Conservation (phyloP, 2,113 vertebrate species). For the Oncorhynchus tshawytscha region DNA sequence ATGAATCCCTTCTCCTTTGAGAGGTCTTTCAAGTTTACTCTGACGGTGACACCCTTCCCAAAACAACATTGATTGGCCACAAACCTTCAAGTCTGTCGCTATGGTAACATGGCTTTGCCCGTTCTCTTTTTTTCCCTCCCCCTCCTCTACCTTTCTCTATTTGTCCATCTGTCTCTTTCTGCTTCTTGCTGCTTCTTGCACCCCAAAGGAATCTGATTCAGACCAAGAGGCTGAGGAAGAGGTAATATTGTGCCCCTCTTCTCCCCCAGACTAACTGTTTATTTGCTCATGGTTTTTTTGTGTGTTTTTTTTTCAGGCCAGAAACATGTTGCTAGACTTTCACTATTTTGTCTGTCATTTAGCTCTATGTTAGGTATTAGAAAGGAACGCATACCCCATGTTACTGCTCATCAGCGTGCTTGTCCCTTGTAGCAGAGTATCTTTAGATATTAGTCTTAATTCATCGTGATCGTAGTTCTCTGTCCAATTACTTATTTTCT, state of each 20-base stretch:
- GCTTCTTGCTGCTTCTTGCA: slow-evolving; percentile 76
- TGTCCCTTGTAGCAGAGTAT: not conserved
- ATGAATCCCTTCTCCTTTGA: not conserved
- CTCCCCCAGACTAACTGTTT: slow-evolving; percentile 31
- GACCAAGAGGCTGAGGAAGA: slow-evolving; percentile 95
- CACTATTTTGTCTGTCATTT: not conserved
- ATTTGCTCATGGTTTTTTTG: slow-evolving; percentile 9
- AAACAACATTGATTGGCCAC: slow-evolving; percentile 29
- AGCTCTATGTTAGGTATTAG: not conserved
- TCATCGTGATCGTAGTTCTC: not conserved
- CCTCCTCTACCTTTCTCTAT: slow-evolving; percentile 13
- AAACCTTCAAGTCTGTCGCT: slow-evolving; percentile 38
- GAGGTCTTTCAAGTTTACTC: not conserved
- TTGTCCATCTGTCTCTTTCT: slow-evolving; percentile 51
- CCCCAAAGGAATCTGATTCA: slow-evolving; percentile 94
- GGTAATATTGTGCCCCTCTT: slow-evolving; percentile 77
- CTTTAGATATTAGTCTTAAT: not conserved
- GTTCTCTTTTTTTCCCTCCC: slow-evolving; percentile 61
- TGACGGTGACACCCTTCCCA: not conserved
- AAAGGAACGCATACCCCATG: too few species aligned
- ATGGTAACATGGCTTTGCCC: slow-evolving; percentile 67
- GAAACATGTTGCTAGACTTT: too few species aligned
- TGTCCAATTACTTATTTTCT: not conserved
- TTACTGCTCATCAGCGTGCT: not conserved
- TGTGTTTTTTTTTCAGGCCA: not conserved